These are phyloP conservation scores for Dynastes grantii DNA, from an alignment of 2,888 invertebrate genomes.

Conservation along the genomic window DNA sequence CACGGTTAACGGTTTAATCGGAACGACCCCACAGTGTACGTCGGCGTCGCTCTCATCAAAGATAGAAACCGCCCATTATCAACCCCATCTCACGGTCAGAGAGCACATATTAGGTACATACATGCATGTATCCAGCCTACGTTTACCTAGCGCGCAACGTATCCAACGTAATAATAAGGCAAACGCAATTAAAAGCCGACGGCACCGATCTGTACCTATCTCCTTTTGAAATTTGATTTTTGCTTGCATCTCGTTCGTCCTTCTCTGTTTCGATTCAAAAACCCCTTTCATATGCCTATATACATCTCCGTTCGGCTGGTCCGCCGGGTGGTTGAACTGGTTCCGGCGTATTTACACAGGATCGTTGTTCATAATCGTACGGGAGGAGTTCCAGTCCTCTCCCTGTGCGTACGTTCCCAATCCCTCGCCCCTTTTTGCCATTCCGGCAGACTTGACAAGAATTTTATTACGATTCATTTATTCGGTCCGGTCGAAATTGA, in stretches of 20 bases:
- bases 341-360: constrained; percentile 62
- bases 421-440: constrained; percentile 60
- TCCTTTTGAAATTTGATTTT: constrained; percentile 69
- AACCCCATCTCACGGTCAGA: not conserved
- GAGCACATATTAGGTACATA: not conserved
- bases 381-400: constrained; percentile 50
- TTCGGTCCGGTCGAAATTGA: constrained; percentile 63
- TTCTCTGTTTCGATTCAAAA: constrained; percentile 44
- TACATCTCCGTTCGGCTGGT: not conserved
- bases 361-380: constrained; percentile 65
- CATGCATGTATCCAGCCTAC: not conserved
- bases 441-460: constrained; percentile 65
- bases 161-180: constrained; percentile 59
- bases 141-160: not conserved
- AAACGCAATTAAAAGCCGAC: constrained; percentile 65
- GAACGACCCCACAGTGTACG: constrained; percentile 54
- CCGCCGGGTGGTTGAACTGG: constrained; percentile 10
- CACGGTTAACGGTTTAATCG: constrained; percentile 58
- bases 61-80: constrained; percentile 57
- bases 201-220: constrained; percentile 19
- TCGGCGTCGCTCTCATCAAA: constrained; percentile 58
- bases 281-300: not conserved
- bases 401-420: not conserved
- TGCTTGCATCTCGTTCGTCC: constrained; percentile 53
- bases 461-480: constrained; percentile 68